Base-by-base conservation (phyloP, 2,797 vertebrate species). In the Tinamus major region DNA sequence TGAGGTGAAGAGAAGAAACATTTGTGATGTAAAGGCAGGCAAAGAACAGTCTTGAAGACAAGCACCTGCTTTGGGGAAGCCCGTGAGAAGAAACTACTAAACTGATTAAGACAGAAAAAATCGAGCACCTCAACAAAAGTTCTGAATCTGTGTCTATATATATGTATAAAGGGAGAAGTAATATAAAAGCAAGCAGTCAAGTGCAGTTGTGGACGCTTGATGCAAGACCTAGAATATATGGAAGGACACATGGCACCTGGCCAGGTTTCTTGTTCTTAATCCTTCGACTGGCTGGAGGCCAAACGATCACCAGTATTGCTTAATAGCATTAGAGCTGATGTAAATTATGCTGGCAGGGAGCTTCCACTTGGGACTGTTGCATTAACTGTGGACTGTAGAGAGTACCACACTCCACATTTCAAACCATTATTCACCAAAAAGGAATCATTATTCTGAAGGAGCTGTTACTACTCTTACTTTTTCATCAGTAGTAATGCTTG, bases 1-100 rank as follows among this genome's bases (percentile, higher is more conserved):
- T 62, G 29, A 63, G 29, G 20, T 21, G 49, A 69, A 37, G 33
- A 44, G 11, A 76, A 64, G 17, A 70, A 91, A 46, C 6, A 42
- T 49, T 46, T 13, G 6, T 39, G 13, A 14, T 37, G 24, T 62
- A 68, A 74, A 63, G 29, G 23, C 27, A 62, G 35, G 51, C 26
- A 53, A 51, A 51, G 49, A 51, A 53, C 27, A 16, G 14, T 29
- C 27, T 23, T 6, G 6, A 65, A 59, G 64, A 41, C 6, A 46
- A 4, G 33, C 2, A 0, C 1, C 0, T 53, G 31, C 24, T 55
- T 6, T 41, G 20, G 7, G 39, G 65, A 12, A 81, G 44, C 44
- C 33, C 39, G 16, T 17, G 39, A 41, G 61, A 63, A 39, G 59
- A 62, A 27, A 24, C 39, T 63, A 41, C 24, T 55, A 31, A 31